Base-by-base conservation (phyloP, 2,113 vertebrate genomes). In the Sclerurus mexicanus region DNA sequence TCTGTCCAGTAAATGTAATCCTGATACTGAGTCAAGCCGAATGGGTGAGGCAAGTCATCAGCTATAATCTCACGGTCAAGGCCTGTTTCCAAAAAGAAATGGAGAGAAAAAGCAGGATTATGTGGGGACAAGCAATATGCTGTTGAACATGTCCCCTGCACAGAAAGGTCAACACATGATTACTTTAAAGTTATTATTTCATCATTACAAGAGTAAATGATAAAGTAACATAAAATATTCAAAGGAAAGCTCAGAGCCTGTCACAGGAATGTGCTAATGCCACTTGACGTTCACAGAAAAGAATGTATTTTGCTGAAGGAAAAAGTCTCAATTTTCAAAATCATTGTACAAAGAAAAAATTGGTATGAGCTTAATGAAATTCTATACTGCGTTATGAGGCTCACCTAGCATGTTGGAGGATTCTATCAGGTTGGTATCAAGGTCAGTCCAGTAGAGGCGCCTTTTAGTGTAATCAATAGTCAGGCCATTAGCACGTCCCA, bases 1-100 rank as follows among this genome's bases (percentile, higher is more conserved):
- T 99, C 99, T 1, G 99, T 99, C 99, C 99, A 99, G 96, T 99
- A 99, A 97, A 99, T 99, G 96, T 99, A 99, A 97, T 99, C 99
- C 97, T 99, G 99, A 96, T 99, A 99, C 95, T 99, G 99, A 58
- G 99, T 99, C 90, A 99, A 97, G 40, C 99, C 99, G 25, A 99
- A 99, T 1, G 99, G 99, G 96, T 99, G 99, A 69, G 99, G 99
- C 62, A 99, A 98, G 92, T 99, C 99, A 58, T 99, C 99, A 2
- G 99, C 99, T 52, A 99, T 99, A 85, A 99, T 99, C 97, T 99
- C 99, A 28, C 99, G 99, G 83, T 99, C 99, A 67, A 98, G 98
- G 87, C 99, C 99, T 99, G 89, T 89, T 97, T 95, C 80, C 64
- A 28, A 74, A 88, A 85, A 72, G 14, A 33, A 82, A 56, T 47